Percentiles rank a stretch among this genome's conserved stretches.
These are phyloP conservation scores for Oxyteleia sp. DNA, from an alignment of 2,888 invertebrate species.

Conservation along the genomic window DNA sequence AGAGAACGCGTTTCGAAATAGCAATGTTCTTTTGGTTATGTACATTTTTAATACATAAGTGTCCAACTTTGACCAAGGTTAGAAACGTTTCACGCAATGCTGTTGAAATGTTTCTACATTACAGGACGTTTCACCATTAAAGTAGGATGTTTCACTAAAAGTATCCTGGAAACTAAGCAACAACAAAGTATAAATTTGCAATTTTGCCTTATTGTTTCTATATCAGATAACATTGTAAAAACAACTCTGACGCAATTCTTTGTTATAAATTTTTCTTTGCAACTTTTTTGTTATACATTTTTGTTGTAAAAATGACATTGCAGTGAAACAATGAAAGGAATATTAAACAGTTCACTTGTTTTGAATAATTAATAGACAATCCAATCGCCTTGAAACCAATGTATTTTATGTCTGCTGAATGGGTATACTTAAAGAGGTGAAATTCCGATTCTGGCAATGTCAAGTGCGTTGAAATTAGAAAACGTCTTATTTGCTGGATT, in stretches of 20 bases:
- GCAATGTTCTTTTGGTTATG: no score
- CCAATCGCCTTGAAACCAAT: constrained; percentile 17
- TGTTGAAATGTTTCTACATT: constrained; percentile 33
- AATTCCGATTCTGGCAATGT: constrained; percentile 51
- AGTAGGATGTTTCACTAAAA: constrained; percentile 50
- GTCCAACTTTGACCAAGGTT: constrained; percentile 39
- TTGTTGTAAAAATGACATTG: neutral
- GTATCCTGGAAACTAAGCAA: constrained; percentile 42
- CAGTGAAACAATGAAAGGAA: neutral
- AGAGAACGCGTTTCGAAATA: no score
- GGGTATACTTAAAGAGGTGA: constrained; percentile 41
- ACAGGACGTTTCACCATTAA: constrained; percentile 51
- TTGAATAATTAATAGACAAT: neutral
- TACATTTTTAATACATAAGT: constrained; percentile 6
- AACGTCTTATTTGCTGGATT: constrained; percentile 62
- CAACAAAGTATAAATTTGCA: constrained; percentile 22
- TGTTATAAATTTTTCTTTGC: neutral
- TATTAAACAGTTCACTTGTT: neutral
- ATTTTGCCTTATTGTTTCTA: neutral
- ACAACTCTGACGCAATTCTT: neutral
- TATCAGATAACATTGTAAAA: neutral
- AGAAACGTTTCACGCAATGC: constrained; percentile 44
- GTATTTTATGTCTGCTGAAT: constrained; percentile 3
- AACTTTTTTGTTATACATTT: no score
- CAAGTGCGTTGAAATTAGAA: constrained; percentile 56